A percentile compares a stretch with the other conserved stretches of the same genome.
Conservation (phyloP, 2,113 vertebrate species). For the Paralichthys olivaceus region DNA sequence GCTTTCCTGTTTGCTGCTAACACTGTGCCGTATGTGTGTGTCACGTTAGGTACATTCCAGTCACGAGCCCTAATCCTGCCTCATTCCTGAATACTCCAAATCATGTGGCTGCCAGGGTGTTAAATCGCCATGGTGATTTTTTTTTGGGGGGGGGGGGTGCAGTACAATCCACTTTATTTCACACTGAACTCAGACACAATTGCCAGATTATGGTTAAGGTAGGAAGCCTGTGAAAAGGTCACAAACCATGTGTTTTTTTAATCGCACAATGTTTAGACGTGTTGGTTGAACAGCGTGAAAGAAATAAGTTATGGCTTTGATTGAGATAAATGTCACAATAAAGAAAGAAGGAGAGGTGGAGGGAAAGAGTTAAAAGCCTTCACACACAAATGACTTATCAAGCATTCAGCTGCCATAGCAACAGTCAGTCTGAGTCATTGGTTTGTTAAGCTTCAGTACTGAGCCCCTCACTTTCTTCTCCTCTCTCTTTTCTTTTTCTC, state of each 20-base stretch:
- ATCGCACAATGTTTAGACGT: neutral
- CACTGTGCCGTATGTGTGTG: constrained; percentile 8
- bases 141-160: neutral
- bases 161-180: neutral
- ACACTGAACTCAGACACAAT: neutral
- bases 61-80: neutral
- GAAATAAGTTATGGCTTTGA: neutral
- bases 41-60: constrained; percentile 46
- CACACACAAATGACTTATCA: constrained; percentile 36
- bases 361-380: constrained; percentile 17
- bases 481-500: neutral
- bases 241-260: neutral
- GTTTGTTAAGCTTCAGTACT: constrained; percentile 37
- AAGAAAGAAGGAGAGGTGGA: neutral
- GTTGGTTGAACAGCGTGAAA: neutral
- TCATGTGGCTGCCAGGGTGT: constrained; percentile 25
- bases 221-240: neutral
- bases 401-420: constrained; percentile 52
- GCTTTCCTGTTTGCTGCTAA: constrained; percentile 69
- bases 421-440: constrained; percentile 44
- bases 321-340: neutral
- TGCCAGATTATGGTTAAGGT: neutral
- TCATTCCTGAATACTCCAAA: constrained; percentile 31
- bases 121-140: constrained; percentile 34
- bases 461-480: constrained; percentile 27